Evolutionary conservation across 2,888 invertebrate genomes (phyloP), one percentile per base, ranked within the genome.

Genomic region (Flexamia atlantica): DNA sequence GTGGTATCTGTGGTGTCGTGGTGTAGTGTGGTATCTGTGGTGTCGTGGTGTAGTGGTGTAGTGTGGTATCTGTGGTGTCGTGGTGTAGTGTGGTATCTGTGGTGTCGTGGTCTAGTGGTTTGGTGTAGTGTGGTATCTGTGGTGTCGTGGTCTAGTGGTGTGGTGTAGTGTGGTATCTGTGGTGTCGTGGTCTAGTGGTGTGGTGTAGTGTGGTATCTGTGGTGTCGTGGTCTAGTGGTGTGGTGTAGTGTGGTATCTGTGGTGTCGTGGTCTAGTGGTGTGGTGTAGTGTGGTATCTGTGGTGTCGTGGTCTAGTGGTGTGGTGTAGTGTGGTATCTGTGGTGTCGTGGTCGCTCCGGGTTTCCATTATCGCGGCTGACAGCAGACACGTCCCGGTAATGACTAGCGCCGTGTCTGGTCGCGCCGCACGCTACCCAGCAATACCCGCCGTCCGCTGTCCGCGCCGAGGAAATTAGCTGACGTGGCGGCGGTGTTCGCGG

Each of bases 361-460:
- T 64, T 64, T 64, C 64, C 64, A 64, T 64, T 64, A 64, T 64
- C 64, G 64, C 64, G 64, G 28, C 64, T 64, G 64, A 64, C 64
- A 64, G 64, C 64, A 28, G 30, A 64, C 64, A 64, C 64, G 64
- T 64, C 64, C 64, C 28, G 64, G 64, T 64, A 64, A 64, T 64
- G 64, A 64, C 64, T 64, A 57, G 23, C 57, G 23, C 57, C 23
- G 57, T 57, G 23, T 57, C 28, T 64, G 2, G 64, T 2, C 64
- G 4, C 64, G 30, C 64, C 30, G 64, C 64, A 64, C 64, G 64
- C 64, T 28, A 64, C 64, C 64, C 64, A 9, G 20, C 30, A 57
- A 23, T 23, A 28, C 12, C 14, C 25, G 30, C 10, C 57, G 36
- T 36, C 36, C 36, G 36, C 9, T 36, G 9, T 36, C 9, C 9